Base-by-base conservation (phyloP, 2,888 invertebrate species). In the Hydraecia micacea region DNA sequence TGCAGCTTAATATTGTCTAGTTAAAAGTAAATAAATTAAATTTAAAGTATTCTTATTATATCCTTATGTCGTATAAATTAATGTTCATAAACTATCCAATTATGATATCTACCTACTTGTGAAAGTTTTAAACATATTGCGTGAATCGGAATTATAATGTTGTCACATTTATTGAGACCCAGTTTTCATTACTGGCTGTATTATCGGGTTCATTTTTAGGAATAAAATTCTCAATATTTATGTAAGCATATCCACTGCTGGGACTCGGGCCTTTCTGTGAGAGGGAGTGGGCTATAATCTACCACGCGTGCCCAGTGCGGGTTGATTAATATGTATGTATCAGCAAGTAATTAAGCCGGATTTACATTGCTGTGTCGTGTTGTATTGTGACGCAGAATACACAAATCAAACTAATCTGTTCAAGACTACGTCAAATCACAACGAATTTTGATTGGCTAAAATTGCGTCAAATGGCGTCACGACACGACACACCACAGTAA, bases 21-120 rank as follows among this genome's bases (percentile, higher is more conserved):
- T 72, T 69, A 62, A 74, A 66, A 63, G 3, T 73, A 52, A 71
- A 73, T 68, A 74, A 66, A 63, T 3, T 73, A 58, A 71, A 73
- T 68, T 84, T 6, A 81, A 85, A 74, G 65, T 84, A 71, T 77
- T 73, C 73, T 58, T 63, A 75, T 69, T 46, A 49, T 75, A 73
- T n/a, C 13, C 39, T 39, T 74, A 28, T 62, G 42, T 77, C 72
- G 66, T 84, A 70, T 62, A 25, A 63, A 42, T 60, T 52, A 58
- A 74, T 73, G 32, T 80, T 52, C 6, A 39, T 60, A 32, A 68
- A 49, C 52, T 79, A 58, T 72, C 60, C 18, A 66, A 74, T 46
- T 73, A 49, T 72, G 60, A 72, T 36, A 67, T 77, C 39, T 66
- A 74, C 11, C 39, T 66, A 74, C 11, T 73, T 65, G 63, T 80